Evolutionary conservation across 2,888 invertebrate species (phyloP).

Genomic region (Suillia variegata): DNA sequence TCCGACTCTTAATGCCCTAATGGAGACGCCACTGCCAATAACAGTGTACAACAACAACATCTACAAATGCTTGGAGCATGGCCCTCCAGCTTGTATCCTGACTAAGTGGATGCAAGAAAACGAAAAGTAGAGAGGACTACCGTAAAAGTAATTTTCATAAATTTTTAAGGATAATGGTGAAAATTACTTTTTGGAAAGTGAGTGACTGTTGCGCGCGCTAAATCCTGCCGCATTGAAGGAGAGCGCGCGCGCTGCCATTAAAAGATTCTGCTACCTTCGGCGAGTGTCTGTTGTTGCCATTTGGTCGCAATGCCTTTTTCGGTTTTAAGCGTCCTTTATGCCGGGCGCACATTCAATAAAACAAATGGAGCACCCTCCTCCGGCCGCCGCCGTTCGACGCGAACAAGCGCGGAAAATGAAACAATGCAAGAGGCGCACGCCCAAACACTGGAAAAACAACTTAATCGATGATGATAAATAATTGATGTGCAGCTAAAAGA

Average conservation of each 20-base stretch:
- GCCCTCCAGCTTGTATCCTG: not conserved
- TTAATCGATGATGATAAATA: not conserved
- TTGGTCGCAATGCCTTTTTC: not conserved
- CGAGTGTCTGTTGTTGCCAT: not conserved
- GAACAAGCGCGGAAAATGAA: not conserved
- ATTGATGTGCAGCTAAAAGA: not conserved
- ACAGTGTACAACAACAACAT: too few relatives aligned
- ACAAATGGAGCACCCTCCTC: not conserved
- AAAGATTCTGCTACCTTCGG: not conserved
- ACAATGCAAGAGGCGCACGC: not conserved
- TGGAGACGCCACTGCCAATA: too few relatives aligned
- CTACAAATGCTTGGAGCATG: too few relatives aligned
- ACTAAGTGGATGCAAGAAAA: not conserved
- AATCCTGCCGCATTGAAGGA: too few relatives aligned
- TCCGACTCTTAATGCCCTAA: too few relatives aligned
- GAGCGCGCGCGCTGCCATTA: not conserved
- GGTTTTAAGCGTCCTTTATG: too few relatives aligned
- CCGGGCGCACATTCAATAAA: not conserved
- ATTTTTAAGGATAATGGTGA: constrained; percentile 1
- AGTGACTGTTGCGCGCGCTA: not conserved
- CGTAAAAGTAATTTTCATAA: not conserved
- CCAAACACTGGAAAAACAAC: not conserved
- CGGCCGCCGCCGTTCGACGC: too few relatives aligned
- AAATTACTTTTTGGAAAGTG: not conserved
- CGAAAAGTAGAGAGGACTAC: not conserved